Conservation (phyloP, 2,113 vertebrate species). For the Vanacampus margaritifer region DNA sequence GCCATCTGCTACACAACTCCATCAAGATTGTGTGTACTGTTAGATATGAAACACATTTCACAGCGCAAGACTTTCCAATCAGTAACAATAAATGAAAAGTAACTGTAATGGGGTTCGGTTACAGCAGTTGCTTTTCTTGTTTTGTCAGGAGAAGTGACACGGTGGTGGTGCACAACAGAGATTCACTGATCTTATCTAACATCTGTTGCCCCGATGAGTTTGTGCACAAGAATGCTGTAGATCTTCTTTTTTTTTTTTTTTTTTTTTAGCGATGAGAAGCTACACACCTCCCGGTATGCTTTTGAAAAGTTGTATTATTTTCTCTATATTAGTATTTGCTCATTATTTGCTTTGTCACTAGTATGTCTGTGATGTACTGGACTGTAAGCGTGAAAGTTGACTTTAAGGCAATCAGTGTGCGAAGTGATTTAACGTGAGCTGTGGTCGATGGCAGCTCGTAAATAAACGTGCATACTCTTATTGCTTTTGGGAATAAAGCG, state of each 20-base stretch:
- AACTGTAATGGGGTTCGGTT: not conserved
- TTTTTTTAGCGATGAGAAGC: not conserved
- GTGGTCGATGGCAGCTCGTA: too few relatives aligned
- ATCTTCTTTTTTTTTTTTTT: not conserved
- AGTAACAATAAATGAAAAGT: not conserved
- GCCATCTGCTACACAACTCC: not conserved
- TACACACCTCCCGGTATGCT: too few relatives aligned
- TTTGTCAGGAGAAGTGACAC: not conserved
- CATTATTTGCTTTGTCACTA: too few relatives aligned
- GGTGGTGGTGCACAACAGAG: not conserved
- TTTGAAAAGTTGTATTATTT: too few relatives aligned
- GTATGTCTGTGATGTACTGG: too few relatives aligned
- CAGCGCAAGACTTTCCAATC: not conserved
- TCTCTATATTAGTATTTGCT: too few relatives aligned
- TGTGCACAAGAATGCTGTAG: not conserved
- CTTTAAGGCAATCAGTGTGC: too few relatives aligned
- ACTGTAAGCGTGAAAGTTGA: too few relatives aligned
- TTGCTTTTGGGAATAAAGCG: too few relatives aligned
- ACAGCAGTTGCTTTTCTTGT: not conserved
- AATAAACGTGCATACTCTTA: too few relatives aligned
- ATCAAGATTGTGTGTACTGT: not conserved
- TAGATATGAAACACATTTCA: not conserved
- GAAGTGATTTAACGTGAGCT: too few relatives aligned
- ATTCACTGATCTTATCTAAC: not conserved
- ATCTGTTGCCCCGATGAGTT: not conserved